These are phyloP conservation scores for Himalopsyche tibetana DNA, from an alignment of 2,888 invertebrate genomes.

Conservation along the genomic window DNA sequence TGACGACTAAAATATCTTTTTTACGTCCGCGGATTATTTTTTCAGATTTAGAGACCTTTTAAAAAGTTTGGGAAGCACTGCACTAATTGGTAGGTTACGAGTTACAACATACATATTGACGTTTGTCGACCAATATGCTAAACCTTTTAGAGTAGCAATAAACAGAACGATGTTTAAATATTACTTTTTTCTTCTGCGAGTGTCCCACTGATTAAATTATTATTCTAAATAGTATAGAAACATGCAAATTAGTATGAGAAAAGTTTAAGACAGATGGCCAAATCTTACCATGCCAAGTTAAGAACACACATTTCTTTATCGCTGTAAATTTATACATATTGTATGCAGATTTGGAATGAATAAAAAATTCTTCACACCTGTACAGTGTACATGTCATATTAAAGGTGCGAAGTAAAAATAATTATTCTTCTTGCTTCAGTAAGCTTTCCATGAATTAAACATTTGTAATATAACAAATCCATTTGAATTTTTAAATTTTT, in stretches of 20 bases:
- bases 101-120: too few species aligned
- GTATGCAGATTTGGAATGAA: constrained; percentile 16
- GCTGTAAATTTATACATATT: constrained; percentile 21
- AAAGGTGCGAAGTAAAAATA: constrained; percentile 19
- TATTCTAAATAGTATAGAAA: neutral
- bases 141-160: too few species aligned
- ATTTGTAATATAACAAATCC: constrained; percentile 22
- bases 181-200: neutral
- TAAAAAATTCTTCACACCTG: constrained; percentile 25
- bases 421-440: constrained; percentile 4
- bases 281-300: neutral
- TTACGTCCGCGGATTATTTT: too few species aligned
- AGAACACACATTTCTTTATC: neutral
- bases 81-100: too few species aligned
- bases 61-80: too few species aligned
- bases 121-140: too few species aligned
- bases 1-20: too few species aligned
- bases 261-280: constrained; percentile 1
- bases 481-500: neutral
- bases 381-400: neutral
- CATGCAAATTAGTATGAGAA: neutral
- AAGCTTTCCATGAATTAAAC: constrained; percentile 10
- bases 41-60: too few species aligned
- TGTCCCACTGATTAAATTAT: constrained; percentile 7
- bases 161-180: too few species aligned